Percentiles rank a stretch among this genome's conserved stretches.
Evolutionary conservation across 1,140 invertebrate species (phyloP).

Genomic region (Nasonia longicornis): DNA sequence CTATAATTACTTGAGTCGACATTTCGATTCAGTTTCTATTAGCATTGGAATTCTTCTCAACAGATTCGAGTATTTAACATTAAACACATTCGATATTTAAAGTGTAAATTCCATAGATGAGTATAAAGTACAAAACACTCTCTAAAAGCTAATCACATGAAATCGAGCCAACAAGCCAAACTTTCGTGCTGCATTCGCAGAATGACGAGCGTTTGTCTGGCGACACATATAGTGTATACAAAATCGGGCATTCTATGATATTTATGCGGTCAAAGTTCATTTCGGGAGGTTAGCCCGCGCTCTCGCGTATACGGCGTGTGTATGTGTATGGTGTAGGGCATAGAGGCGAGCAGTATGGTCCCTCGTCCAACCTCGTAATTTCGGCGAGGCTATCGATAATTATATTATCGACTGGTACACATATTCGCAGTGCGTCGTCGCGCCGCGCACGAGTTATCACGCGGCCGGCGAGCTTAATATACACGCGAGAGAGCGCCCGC

Average conservation of each 20-base stretch:
- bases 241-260: background rate
- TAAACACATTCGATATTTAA: no score
- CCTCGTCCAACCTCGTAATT: slow-evolving; percentile 14
- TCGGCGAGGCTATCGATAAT: slow-evolving; percentile 36
- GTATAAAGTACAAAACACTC: no score
- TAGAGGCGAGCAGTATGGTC: background rate
- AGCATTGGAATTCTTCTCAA: background rate
- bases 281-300: background rate
- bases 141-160: no score
- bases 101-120: no score
- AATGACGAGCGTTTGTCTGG: no score
- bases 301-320: background rate
- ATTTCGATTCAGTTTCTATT: background rate
- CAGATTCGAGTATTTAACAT: no score
- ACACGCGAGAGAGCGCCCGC: background rate
- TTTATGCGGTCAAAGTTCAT: slow-evolving; percentile 13
- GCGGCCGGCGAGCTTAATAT: background rate
- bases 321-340: background rate
- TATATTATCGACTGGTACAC: slow-evolving; percentile 37
- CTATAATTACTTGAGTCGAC: background rate
- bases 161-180: no score
- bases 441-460: background rate
- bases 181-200: no score
- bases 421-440: background rate
- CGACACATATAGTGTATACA: background rate